phyloP scores from a whole-genome alignment of 2,113 vertebrate species.

The Rissa tridactyla region DNA sequence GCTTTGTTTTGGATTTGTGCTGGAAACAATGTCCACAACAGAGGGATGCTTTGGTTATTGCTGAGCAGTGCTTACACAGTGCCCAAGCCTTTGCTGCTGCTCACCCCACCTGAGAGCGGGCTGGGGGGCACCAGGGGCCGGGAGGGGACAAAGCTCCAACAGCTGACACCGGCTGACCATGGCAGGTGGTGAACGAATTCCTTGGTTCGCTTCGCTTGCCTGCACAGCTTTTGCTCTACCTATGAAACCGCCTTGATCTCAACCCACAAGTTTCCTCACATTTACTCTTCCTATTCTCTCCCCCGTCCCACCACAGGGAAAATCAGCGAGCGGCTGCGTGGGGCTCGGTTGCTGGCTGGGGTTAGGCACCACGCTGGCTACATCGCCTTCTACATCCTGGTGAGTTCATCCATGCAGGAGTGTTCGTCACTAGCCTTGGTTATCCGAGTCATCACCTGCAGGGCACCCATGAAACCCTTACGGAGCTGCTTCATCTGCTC shows the following conservation, averaged over 20 bases:
- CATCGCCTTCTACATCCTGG: accelerated
- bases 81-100: neutral
- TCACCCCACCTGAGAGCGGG: too few species aligned
- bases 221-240: too few species aligned
- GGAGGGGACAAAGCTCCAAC: neutral
- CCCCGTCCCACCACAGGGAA: neutral
- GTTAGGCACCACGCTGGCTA: neutral
- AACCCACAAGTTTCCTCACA: neutral
- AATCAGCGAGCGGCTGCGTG: accelerated
- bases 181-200: neutral
- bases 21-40: too few species aligned
- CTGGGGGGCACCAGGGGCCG: neutral
- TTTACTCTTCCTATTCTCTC: neutral
- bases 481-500: neutral
- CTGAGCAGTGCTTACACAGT: too few species aligned
- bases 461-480: neutral
- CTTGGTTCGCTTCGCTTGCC: neutral
- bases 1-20: too few species aligned
- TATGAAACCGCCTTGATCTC: neutral
- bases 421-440: neutral
- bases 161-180: neutral
- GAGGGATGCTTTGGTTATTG: neutral
- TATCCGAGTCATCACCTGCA: neutral
- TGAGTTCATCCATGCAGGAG: neutral
- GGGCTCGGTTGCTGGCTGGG: neutral